Conservation (phyloP, 2,888 invertebrate species). For the Agrochola circellaris region DNA sequence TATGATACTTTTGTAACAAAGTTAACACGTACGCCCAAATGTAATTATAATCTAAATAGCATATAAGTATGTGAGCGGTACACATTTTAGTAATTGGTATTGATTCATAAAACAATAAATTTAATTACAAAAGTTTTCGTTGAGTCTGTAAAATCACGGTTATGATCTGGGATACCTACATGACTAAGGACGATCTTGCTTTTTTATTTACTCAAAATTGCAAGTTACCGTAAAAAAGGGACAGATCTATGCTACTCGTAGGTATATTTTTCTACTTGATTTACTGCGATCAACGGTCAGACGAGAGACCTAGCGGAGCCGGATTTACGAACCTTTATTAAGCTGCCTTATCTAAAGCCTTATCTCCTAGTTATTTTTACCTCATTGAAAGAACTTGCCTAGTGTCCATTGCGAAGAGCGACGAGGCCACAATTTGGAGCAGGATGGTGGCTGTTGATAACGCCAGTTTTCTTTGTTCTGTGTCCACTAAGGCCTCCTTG, state of each 20-base stretch:
- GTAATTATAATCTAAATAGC: conserved; percentile 16
- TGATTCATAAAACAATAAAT: not conserved
- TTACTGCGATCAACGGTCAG: conserved; percentile 18
- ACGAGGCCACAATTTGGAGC: conserved; percentile 66
- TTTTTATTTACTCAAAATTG: not conserved
- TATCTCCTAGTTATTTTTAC: conserved; percentile 29
- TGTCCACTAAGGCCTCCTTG: conserved; percentile 76
- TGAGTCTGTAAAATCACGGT: not conserved
- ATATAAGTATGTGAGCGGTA: conserved; percentile 1
- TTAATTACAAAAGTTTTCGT: not conserved
- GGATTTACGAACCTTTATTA: conserved; percentile 28
- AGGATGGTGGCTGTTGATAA: conserved; percentile 72
- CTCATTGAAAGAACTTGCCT: conserved; percentile 71
- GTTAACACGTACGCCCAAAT: conserved; percentile 39
- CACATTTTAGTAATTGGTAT: conserved; percentile 3
- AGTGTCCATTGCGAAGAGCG: conserved; percentile 82
- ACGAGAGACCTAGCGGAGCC: not conserved
- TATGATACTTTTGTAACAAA: conserved; percentile 42
- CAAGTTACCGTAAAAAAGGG: not conserved
- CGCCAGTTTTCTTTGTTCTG: conserved; percentile 79
- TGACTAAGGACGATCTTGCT: not conserved
- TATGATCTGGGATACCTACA: not conserved
- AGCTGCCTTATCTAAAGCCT: conserved; percentile 29
- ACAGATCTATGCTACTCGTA: not conserved
- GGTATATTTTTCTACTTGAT: conserved; percentile 11